Base-by-base conservation (phyloP, 2,888 invertebrate species). In the Mylabris sibirica region DNA sequence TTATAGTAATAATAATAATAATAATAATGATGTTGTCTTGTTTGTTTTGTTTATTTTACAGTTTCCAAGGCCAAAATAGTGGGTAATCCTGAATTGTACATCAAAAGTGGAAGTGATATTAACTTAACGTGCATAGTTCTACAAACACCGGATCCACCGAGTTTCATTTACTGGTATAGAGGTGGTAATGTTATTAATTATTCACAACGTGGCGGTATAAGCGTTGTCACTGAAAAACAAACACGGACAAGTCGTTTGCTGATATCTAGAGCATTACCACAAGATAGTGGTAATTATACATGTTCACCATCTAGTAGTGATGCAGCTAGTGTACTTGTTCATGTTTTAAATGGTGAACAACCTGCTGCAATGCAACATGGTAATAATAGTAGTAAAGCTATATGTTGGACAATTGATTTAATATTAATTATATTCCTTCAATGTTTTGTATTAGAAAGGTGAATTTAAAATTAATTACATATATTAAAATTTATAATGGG, bases 61-160 rank as follows among this genome's bases (percentile, higher is more conserved):
- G 96, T 95, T 83, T 95, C 95, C 79, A 93, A 93, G 85, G 95
- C 96, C 76, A 93, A 93, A 88, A 96, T 96, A 82, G 87, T 93
- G 82, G 93, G 94, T 59, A 94, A 93, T 81, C 90, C 93, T 38
- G 95, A 95, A 86, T 87, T 95, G 83, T 94, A 93, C 87, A 93
- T 96, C 84, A 92, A 94, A 84, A 94, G 93, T 81, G 95, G 95
- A 78, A 95, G 94, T 82, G 95, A 95, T 88, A 95, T 96, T 87
- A 96, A 95, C 88, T 89, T 96, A 85, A 96, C 95, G 80, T 95
- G 95, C 87, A 90, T 93, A 81, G 94, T 94, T 72, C 90, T 92
- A 79, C 90, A 95, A 87, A 93, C 93, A 71, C 93, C 93, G 38
- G 93, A 93, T 82, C 93, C 93, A 60, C 93, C 93, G 71, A 92